Evolutionary conservation across 2,797 vertebrate species (phyloP), one percentile per base, ranked within the genome.

Genomic region (Chaetophractus vellerosus): DNA sequence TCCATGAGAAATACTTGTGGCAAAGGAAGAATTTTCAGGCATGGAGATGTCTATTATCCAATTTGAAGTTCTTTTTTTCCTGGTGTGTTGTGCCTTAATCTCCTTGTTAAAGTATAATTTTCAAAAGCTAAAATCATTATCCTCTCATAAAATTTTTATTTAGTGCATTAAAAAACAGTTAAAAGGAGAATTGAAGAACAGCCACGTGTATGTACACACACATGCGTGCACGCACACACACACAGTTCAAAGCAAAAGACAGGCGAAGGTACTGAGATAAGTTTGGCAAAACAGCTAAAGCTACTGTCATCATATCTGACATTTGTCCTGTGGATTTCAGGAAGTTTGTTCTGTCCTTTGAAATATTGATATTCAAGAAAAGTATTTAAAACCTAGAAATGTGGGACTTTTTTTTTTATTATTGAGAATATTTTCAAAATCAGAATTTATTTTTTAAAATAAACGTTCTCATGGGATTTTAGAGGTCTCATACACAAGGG

Each of bases 381-480:
- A 85, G 66, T 48, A 52, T 78, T 69, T 38, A 15, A 80, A 94
- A 45, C 8, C 12, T 64, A 85, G 71, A 48, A 38, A 76, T 59
- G 64, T 61, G 79, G 23, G n/a, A 36, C 7, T n/a, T 68, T 83
- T 11, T 74, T 79, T 78, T 82, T n/a, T 69, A 57, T 14, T 82
- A 5, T 6, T 83, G 36, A 88, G 57, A 66, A 79, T 15, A 6
- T 31, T 31, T 81, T 91, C 68, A 45, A 84, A 66, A 18, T 16
- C 45, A 80, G 31, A 41, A 84, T 19, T 36, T 78, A 36, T 14
- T 55, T 82, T 74, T 55, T 61, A 14, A 74, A 93, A 50, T 71
- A 69, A 94, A 91, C 0, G 0, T 83, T 91, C 5, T 93, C 21
- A 59, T 88, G 82, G 45, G 19, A 76, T 66, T 79, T 90, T 82